These are phyloP conservation scores for Thunnus thynnus DNA, from an alignment of 2,113 vertebrate species.

Conservation along the genomic window DNA sequence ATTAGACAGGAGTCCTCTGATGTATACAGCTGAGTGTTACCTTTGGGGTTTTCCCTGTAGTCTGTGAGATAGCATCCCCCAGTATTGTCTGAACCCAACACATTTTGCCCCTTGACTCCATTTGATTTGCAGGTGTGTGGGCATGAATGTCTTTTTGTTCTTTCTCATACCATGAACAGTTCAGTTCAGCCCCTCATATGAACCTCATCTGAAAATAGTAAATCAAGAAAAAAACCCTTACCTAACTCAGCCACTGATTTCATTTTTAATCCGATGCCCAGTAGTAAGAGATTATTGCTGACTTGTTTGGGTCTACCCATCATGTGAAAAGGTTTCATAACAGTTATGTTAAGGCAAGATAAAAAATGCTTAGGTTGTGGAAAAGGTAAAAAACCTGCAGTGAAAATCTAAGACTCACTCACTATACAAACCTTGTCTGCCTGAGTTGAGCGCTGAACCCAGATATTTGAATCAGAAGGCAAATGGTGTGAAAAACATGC, in stretches of 20 bases:
- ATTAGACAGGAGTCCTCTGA: slow-evolving; percentile 1
- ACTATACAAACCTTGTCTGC: background rate
- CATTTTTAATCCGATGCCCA: slow-evolving; percentile 1
- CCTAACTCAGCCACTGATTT: background rate
- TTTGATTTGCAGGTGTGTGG: background rate
- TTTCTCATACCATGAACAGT: slow-evolving; percentile 1
- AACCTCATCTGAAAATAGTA: too few relatives aligned
- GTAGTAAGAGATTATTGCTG: slow-evolving; percentile 8
- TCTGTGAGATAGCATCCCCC: background rate
- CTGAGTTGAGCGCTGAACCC: background rate
- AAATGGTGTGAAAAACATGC: background rate
- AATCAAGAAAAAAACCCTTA: background rate
- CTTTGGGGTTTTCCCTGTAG: too few relatives aligned
- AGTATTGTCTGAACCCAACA: too few relatives aligned
- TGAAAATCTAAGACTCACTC: background rate
- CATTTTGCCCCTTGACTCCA: background rate
- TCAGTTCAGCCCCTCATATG: background rate
- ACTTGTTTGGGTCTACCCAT: background rate
- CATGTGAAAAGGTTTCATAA: too few relatives aligned
- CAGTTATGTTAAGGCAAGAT: background rate
- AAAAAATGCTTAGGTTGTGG: too few relatives aligned
- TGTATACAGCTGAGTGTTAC: background rate
- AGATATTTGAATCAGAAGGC: slow-evolving; percentile 8
- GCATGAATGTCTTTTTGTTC: background rate
- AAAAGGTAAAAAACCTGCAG: background rate